These are phyloP conservation scores for Paelopatides confundens DNA, from an alignment of 53 echinoderm and acorn worm genomes.

Conservation along the genomic window DNA sequence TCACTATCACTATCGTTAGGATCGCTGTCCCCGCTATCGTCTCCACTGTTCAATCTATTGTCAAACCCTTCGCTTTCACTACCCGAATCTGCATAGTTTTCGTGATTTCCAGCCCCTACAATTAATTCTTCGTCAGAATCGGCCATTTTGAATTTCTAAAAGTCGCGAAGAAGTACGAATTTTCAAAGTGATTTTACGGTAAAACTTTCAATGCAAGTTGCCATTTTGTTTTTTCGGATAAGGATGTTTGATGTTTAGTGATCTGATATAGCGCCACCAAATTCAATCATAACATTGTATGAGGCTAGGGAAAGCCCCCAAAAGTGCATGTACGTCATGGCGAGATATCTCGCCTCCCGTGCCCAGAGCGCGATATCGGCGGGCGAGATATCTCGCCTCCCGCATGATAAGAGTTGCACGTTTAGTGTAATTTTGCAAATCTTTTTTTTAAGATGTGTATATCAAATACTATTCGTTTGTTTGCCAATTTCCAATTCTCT, in stretches of 20 bases:
- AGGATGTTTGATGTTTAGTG: background rate
- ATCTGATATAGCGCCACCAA: background rate
- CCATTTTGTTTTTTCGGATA: slow-evolving; percentile 11
- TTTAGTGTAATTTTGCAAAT: too few species aligned
- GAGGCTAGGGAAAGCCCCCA: background rate
- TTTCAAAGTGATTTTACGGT: background rate
- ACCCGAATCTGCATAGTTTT: slow-evolving; percentile 23
- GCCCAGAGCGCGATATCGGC: background rate
- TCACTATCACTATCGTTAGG: background rate
- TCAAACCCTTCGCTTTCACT: slow-evolving; percentile 10
- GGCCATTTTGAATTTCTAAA: background rate
- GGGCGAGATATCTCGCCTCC: too few species aligned
- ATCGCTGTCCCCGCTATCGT: background rate
- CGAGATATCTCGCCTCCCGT: slow-evolving; percentile 18
- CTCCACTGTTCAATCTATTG: slow-evolving; percentile 4
- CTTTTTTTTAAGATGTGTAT: too few species aligned
- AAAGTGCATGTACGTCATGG: slow-evolving; percentile 19
- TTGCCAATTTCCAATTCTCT: too few species aligned
- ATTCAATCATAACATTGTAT: background rate
- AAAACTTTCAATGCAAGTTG: slow-evolving; percentile 11
- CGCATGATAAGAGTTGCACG: too few species aligned
- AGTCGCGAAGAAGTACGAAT: background rate
- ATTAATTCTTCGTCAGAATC: background rate
- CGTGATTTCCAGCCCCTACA: background rate
- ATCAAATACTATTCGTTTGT: too few species aligned